Evolutionary conservation across 2,797 vertebrate species (phyloP).

Genomic region (Bucorvus abyssinicus): DNA sequence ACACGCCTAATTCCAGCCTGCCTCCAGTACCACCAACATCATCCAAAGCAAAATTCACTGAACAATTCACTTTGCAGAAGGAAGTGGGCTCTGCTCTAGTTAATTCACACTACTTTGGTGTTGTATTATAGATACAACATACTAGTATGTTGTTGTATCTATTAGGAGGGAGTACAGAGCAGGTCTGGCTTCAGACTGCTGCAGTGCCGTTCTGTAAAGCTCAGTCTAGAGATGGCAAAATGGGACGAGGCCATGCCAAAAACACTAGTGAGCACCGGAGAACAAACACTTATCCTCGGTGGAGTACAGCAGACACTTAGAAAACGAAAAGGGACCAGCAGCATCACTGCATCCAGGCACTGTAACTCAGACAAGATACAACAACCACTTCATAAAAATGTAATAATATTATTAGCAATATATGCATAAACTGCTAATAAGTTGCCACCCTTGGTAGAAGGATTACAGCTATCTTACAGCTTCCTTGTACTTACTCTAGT

Average conservation of each 20-base stretch:
- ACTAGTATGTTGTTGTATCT: no score
- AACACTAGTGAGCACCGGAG: background rate
- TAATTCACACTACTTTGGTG: background rate
- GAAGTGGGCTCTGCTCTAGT: background rate
- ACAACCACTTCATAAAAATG: background rate
- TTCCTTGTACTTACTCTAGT: background rate
- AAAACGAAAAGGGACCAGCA: background rate
- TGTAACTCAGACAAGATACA: background rate
- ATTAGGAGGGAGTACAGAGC: background rate
- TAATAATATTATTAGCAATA: background rate
- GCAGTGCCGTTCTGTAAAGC: background rate
- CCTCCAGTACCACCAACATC: background rate
- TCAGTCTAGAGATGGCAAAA: background rate
- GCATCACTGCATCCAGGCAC: background rate
- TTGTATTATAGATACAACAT: background rate
- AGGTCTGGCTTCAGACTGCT: background rate
- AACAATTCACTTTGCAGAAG: background rate
- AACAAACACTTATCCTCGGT: background rate
- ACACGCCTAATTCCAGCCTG: background rate
- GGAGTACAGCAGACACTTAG: background rate
- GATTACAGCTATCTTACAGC: background rate
- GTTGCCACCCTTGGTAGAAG: background rate
- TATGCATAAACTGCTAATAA: background rate
- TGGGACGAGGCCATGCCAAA: fast-evolving
- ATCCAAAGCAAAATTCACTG: background rate